A percentile compares a stretch with the other conserved stretches of the same genome.
These are phyloP conservation scores for Hemiscyllium ocellatum DNA, from an alignment of 2,113 vertebrate species.

Conservation along the genomic window DNA sequence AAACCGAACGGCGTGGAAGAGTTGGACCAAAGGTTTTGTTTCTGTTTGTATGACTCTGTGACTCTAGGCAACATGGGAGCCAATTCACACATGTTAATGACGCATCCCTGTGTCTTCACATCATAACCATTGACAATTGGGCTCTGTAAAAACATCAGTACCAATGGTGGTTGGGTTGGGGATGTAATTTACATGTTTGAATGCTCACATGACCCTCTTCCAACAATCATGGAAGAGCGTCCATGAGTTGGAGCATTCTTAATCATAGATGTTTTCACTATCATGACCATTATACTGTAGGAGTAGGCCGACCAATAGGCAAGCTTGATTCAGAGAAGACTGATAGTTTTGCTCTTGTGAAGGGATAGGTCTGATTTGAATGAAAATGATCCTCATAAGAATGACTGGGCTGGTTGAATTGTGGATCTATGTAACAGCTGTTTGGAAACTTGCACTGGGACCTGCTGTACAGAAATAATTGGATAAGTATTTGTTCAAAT, in stretches of 20 bases:
- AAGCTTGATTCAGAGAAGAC: background rate
- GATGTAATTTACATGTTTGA: background rate
- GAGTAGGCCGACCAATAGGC: background rate
- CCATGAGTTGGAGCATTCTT: background rate
- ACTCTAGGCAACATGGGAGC: background rate
- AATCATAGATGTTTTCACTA: background rate
- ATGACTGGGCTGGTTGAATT: background rate
- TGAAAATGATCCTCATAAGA: background rate
- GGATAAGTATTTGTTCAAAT: background rate
- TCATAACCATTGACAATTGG: background rate
- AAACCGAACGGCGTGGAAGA: no score
- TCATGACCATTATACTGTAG: background rate
- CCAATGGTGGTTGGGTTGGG: no score
- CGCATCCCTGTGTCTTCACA: background rate
- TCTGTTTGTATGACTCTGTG: no score
- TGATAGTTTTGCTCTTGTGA: background rate
- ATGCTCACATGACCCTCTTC: background rate
- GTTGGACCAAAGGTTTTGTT: no score
- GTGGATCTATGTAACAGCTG: background rate
- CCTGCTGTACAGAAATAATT: background rate
- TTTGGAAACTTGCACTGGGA: background rate
- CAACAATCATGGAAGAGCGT: background rate
- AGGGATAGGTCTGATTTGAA: background rate
- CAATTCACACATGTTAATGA: background rate
- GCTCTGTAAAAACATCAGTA: background rate